A percentile compares a stretch with the other conserved stretches of the same genome.
These are phyloP conservation scores for Bubo scandiacus DNA, from an alignment of 2,113 vertebrate genomes.

Conservation along the genomic window DNA sequence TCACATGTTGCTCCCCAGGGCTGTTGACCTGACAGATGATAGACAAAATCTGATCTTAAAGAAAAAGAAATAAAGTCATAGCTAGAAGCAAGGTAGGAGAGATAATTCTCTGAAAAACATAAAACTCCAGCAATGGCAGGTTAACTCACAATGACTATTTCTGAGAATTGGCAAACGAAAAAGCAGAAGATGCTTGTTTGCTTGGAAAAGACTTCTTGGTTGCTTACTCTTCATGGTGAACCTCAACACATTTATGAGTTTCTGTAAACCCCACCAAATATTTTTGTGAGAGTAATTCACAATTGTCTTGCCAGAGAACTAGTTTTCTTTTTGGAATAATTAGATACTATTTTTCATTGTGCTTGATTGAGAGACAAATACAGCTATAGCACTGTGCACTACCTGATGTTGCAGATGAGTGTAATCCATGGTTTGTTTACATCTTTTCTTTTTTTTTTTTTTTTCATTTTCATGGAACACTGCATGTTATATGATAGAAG, in stretches of 20 bases:
- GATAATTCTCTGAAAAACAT: background rate
- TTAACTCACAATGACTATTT: background rate
- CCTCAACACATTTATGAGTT: background rate
- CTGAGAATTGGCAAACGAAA: background rate
- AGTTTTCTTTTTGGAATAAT: background rate
- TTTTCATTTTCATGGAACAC: background rate
- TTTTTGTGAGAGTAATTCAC: background rate
- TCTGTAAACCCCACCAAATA: background rate
- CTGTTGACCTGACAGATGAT: background rate
- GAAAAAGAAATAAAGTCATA: background rate
- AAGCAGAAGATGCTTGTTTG: background rate
- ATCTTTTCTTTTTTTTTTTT: background rate
- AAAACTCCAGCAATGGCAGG: background rate
- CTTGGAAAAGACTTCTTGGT: background rate
- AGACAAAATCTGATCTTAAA: background rate
- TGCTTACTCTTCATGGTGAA: background rate
- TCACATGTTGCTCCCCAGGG: background rate
- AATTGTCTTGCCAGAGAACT: background rate
- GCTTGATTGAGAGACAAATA: background rate
- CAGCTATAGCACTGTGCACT: background rate
- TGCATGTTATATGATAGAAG: background rate
- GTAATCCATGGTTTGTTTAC: background rate
- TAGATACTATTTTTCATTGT: background rate
- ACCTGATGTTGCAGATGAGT: background rate
- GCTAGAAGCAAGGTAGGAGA: background rate